A percentile compares a stretch with the other conserved stretches of the same genome.
Conservation (phyloP, 2,888 invertebrate genomes). For the Drosophila siamana region DNA sequence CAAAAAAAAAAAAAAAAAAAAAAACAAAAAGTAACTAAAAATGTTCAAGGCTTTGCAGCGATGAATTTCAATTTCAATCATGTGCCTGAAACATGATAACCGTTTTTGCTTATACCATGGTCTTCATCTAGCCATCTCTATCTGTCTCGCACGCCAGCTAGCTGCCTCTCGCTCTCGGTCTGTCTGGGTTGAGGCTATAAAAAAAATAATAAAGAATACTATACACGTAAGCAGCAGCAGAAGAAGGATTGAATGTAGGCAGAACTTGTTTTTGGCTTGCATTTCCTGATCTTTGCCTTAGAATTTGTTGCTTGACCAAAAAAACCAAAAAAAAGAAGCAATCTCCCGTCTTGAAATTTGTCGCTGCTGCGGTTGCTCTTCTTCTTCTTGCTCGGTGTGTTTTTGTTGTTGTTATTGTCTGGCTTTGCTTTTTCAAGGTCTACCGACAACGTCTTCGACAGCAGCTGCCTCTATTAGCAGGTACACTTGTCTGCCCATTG, state of each 20-base stretch:
- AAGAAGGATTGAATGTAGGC: conserved; percentile 37
- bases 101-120: conserved; percentile 37
- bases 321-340: conserved; percentile 5
- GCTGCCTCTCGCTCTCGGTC: not conserved
- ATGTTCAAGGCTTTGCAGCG: conserved; percentile 51
- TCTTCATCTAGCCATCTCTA: not conserved
- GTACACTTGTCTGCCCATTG: conserved; percentile 75
- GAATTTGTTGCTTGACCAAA: conserved; percentile 65
- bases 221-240: conserved; percentile 21
- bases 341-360: conserved; percentile 61
- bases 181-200: conserved; percentile 21
- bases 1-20: too few species aligned
- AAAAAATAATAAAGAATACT: conserved; percentile 1
- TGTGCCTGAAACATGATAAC: conserved; percentile 80
- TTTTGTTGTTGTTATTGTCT: conserved; percentile 35
- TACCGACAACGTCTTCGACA: conserved; percentile 36
- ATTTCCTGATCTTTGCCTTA: conserved; percentile 79
- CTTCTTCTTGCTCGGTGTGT: conserved; percentile 7
- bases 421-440: conserved; percentile 68
- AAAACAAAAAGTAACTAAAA: conserved; percentile 23
- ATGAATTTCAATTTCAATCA: conserved; percentile 71
- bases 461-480: conserved; percentile 69
- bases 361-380: conserved; percentile 65
- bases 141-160: not conserved
- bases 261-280: conserved; percentile 70